These are phyloP conservation scores for Zele albiditarsus DNA, from an alignment of 2,888 invertebrate genomes.

Conservation along the genomic window DNA sequence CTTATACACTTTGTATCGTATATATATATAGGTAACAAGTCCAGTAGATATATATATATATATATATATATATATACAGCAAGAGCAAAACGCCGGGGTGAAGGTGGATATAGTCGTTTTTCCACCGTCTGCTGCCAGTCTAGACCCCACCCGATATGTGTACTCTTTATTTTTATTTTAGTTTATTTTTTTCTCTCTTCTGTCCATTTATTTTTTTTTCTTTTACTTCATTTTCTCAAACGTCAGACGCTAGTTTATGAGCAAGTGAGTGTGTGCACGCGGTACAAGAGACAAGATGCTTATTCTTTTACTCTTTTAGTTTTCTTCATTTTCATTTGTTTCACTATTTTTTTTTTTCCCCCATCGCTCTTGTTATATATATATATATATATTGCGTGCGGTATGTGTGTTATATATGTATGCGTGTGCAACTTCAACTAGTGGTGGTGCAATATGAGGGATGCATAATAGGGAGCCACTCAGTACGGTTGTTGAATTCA, in stretches of 20 bases:
- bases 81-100: slow-evolving; percentile 12
- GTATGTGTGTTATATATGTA: neutral
- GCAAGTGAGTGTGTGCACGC: neutral
- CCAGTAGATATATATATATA: slow-evolving; percentile 24
- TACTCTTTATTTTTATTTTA: slow-evolving; percentile 10
- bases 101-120: slow-evolving; percentile 60
- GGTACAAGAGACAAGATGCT: neutral
- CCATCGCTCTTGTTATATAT: neutral
- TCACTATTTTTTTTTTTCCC: neutral
- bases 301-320: neutral
- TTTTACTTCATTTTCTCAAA: slow-evolving; percentile 18
- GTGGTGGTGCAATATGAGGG: neutral
- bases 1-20: slow-evolving; percentile 34
- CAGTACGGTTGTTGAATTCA: neutral
- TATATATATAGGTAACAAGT: slow-evolving; percentile 9
- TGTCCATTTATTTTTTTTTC: neutral
- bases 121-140: slow-evolving; percentile 67
- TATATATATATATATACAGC: slow-evolving; percentile 14
- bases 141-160: slow-evolving; percentile 58
- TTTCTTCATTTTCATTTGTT: neutral
- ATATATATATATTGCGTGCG: slow-evolving; percentile 2
- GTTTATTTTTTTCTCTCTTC: slow-evolving; percentile 27
- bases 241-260: slow-evolving; percentile 3
- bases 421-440: neutral
- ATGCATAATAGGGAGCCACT: slow-evolving; percentile 2